Percentiles rank a stretch among this genome's conserved stretches.
Conservation (phyloP, 1,140 invertebrate species). For the Zaprionus davidi region DNA sequence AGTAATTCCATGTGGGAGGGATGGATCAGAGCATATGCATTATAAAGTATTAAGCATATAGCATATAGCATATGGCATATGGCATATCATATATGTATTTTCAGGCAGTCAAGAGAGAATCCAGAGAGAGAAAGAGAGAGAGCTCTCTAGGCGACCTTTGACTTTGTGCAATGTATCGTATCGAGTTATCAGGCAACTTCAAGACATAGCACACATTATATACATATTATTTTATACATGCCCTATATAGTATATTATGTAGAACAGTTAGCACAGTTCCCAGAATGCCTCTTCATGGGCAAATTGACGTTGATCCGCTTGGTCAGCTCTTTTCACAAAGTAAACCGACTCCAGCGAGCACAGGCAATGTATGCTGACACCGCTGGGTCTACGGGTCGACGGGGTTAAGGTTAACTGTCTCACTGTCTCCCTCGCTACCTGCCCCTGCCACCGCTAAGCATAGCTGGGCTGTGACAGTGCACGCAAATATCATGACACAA, state of each 20-base stretch:
- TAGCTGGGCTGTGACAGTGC: slow-evolving; percentile 47
- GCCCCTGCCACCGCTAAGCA: background rate
- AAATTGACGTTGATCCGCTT: background rate
- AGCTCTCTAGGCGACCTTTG: background rate
- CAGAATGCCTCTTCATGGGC: background rate
- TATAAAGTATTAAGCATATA: background rate
- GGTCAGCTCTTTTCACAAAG: background rate
- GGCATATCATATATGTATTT: background rate
- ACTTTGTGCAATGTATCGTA: background rate
- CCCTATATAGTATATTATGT: no score
- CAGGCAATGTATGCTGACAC: slow-evolving; percentile 25
- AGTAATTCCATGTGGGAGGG: background rate
- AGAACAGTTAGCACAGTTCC: background rate
- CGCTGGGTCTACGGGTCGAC: slow-evolving; percentile 38
- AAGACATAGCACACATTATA: background rate
- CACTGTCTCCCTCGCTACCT: no score
- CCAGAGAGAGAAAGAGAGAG: no score
- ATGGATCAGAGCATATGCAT: background rate
- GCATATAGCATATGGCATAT: background rate
- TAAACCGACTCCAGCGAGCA: background rate
- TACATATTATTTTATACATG: background rate
- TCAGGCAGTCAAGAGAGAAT: no score
- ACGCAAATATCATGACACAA: slow-evolving; percentile 76
- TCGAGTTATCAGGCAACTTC: background rate
- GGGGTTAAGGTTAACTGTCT: slow-evolving; percentile 38